phyloP scores from a whole-genome alignment of 1,140 invertebrate species.

The Pissodes strobi region DNA sequence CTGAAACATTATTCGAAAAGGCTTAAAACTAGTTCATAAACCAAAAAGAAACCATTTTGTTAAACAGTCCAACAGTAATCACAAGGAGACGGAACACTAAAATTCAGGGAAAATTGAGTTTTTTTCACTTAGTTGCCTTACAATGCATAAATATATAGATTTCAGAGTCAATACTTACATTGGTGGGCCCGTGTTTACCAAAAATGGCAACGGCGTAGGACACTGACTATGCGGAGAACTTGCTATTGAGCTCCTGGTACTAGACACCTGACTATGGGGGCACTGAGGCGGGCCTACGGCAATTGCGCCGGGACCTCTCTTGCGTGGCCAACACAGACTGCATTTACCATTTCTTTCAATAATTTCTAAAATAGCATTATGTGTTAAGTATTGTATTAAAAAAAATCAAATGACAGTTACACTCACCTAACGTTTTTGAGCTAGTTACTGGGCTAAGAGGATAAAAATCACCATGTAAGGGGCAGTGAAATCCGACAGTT shows the following conservation, averaged over 20 bases:
- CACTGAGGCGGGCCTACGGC: slow-evolving; percentile 68
- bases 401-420: neutral
- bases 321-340: slow-evolving; percentile 54
- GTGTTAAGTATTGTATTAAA: neutral
- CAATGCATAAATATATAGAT: neutral
- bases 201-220: slow-evolving; percentile 72
- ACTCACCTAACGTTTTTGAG: slow-evolving; percentile 52
- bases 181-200: slow-evolving; percentile 70
- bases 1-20: too few relatives aligned
- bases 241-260: slow-evolving; percentile 66
- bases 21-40: too few relatives aligned
- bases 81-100: too few relatives aligned
- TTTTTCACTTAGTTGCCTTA: too few relatives aligned
- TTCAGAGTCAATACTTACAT: slow-evolving; percentile 66
- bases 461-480: slow-evolving; percentile 77
- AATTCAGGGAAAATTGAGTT: too few relatives aligned
- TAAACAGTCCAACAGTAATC: too few relatives aligned
- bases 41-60: too few relatives aligned
- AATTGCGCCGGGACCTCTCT: slow-evolving; percentile 59
- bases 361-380: slow-evolving; percentile 41
- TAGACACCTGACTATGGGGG: slow-evolving; percentile 69
- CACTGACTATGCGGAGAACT: slow-evolving; percentile 66
- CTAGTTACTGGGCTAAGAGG: slow-evolving; percentile 67
- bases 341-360: slow-evolving; percentile 43
- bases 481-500: slow-evolving; percentile 74